Evolutionary conservation across 2,888 invertebrate species (phyloP).

Genomic region (Phaedon cochleariae): DNA sequence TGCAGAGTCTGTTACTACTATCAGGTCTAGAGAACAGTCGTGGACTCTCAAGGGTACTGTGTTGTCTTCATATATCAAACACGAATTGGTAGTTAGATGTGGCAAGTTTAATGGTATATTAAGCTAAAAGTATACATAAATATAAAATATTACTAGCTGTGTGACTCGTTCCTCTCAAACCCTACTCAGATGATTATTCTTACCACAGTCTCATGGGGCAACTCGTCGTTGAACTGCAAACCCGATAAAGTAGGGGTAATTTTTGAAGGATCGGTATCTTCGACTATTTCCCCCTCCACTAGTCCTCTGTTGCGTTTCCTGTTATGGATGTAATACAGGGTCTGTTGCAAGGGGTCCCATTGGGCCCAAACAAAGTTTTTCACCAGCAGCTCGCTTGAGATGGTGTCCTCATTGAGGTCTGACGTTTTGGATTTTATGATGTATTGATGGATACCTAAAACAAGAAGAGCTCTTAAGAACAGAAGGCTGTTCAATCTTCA

Average conservation of each 20-base stretch:
- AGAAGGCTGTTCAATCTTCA: too few species aligned
- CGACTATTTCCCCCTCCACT: constrained; percentile 70
- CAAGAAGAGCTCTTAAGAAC: background rate
- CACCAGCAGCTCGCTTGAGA: constrained; percentile 64
- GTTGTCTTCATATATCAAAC: constrained; percentile 82
- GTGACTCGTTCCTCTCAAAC: too few species aligned
- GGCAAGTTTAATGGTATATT: constrained; percentile 87
- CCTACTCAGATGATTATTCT: too few species aligned
- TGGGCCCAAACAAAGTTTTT: constrained; percentile 86
- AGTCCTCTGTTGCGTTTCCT: constrained; percentile 75
- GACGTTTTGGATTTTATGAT: constrained; percentile 49
- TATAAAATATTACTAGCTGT: constrained; percentile 1
- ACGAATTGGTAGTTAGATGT: constrained; percentile 67
- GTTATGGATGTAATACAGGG: constrained; percentile 85
- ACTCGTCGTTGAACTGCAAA: constrained; percentile 85
- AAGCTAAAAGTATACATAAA: constrained; percentile 65
- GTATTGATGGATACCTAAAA: constrained; percentile 58
- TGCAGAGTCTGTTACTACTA: constrained; percentile 77
- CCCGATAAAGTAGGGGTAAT: constrained; percentile 81
- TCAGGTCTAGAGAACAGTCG: constrained; percentile 82
- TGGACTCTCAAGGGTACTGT: constrained; percentile 81
- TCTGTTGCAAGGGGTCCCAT: constrained; percentile 82
- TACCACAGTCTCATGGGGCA: constrained; percentile 89
- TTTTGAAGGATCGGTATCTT: constrained; percentile 58
- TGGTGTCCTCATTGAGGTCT: constrained; percentile 33